Percentiles rank a stretch among this genome's conserved stretches.
Evolutionary conservation across 2,888 invertebrate species (phyloP).

Genomic region (Brachypalpus laphriformis): DNA sequence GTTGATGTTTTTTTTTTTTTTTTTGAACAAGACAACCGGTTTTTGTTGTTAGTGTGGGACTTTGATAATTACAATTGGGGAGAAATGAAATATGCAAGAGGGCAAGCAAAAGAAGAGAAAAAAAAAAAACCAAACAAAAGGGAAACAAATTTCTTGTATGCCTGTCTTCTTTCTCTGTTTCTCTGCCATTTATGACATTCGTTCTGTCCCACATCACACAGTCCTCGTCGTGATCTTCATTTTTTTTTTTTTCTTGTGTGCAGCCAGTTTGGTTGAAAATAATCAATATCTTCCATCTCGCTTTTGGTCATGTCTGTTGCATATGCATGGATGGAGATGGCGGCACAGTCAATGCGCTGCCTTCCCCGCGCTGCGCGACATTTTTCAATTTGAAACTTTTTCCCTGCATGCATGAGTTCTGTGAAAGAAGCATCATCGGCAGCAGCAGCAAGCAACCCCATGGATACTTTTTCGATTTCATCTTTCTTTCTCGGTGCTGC

Average conservation of each 20-base stretch:
- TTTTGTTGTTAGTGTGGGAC: constrained; percentile 18
- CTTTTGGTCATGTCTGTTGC: constrained; percentile 15
- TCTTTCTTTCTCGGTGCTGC: constrained; percentile 37
- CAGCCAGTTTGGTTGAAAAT: constrained; percentile 41
- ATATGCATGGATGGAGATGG: constrained; percentile 42
- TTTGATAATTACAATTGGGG: constrained; percentile 40
- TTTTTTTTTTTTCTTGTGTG: constrained; percentile 19
- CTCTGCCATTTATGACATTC: constrained; percentile 59
- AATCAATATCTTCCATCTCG: constrained; percentile 66
- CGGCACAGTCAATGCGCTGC: constrained; percentile 38
- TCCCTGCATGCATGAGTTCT: constrained; percentile 33
- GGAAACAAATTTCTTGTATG: constrained; percentile 39
- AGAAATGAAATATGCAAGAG: constrained; percentile 44
- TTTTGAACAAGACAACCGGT: constrained; percentile 61
- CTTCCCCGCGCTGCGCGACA: constrained; percentile 34
- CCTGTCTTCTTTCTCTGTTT: constrained; percentile 52
- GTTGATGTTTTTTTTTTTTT: constrained; percentile 42
- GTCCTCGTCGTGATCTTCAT: constrained; percentile 61
- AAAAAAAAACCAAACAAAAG: constrained; percentile 22
- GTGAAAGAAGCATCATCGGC: constrained; percentile 5
- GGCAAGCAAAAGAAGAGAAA: constrained; percentile 3
- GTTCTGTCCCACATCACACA: constrained; percentile 28
- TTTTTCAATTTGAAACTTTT: constrained; percentile 37
- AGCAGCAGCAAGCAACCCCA: not conserved
- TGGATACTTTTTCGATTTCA: constrained; percentile 49